These are phyloP conservation scores for Anticlea derivata DNA, from an alignment of 2,888 invertebrate species.

Conservation along the genomic window DNA sequence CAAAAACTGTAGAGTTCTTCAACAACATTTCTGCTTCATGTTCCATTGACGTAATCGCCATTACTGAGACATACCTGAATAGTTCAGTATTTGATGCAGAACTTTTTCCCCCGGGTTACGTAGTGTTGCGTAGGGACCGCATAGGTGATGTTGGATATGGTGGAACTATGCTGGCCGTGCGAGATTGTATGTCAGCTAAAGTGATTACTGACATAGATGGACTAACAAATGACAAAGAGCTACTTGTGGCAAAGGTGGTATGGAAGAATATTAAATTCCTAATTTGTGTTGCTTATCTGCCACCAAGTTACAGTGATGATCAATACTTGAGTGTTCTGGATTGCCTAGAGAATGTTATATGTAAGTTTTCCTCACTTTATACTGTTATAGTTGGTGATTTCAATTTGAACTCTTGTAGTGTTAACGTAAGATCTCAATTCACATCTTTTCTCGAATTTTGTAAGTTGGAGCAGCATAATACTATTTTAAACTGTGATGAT, in stretches of 20 bases:
- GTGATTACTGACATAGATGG: slow-evolving; percentile 8
- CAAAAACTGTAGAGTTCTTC: slow-evolving; percentile 6
- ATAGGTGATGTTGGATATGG: slow-evolving; percentile 5
- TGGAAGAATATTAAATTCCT: slow-evolving; percentile 1
- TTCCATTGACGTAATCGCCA: background rate
- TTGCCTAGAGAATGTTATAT: slow-evolving; percentile 9
- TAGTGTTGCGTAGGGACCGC: background rate
- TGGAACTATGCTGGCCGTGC: slow-evolving; percentile 8
- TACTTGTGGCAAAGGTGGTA: background rate
- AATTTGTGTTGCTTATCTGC: slow-evolving; percentile 12
- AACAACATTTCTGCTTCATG: background rate
- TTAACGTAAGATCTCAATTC: slow-evolving; percentile 3
- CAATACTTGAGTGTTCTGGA: slow-evolving; percentile 5
- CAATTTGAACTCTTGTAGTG: slow-evolving; percentile 8
- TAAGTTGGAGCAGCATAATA: slow-evolving; percentile 3
- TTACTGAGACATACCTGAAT: slow-evolving; percentile 7
- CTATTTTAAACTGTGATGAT: background rate
- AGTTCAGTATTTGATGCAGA: slow-evolving; percentile 1
- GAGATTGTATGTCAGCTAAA: background rate
- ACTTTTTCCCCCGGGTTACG: background rate
- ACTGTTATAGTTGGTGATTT: slow-evolving; percentile 5
- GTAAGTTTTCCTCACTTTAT: slow-evolving; percentile 4
- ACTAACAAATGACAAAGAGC: slow-evolving; percentile 6
- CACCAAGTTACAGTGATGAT: slow-evolving; percentile 7
- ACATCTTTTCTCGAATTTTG: slow-evolving; percentile 1